Percentiles rank a stretch among this genome's conserved stretches.
phyloP scores from a whole-genome alignment of 2,113 vertebrate genomes.

The Hydrolagus affinis region DNA sequence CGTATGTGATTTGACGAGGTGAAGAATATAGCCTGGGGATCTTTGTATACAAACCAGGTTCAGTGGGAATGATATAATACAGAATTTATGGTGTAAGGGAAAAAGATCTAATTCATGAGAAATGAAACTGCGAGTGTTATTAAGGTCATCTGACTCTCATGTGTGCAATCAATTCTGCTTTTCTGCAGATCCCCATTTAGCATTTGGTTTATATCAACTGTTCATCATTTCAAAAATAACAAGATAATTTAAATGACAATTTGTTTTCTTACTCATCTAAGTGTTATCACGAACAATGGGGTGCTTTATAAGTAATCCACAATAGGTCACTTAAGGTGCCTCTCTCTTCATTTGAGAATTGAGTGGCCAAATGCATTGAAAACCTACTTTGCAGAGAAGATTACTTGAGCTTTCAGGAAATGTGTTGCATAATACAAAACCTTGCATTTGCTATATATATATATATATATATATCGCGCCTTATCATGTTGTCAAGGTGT shows the following conservation, averaged over 20 bases:
- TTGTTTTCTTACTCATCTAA: background rate
- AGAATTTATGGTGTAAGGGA: background rate
- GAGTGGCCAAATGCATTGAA: background rate
- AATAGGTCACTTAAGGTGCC: background rate
- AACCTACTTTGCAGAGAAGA: background rate
- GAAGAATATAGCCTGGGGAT: background rate
- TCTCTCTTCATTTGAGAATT: background rate
- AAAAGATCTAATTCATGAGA: background rate
- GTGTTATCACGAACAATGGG: background rate
- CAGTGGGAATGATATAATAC: background rate
- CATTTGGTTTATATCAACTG: background rate
- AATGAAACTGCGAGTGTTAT: background rate
- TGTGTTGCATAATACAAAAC: no score
- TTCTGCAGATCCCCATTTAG: background rate
- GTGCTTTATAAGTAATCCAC: background rate
- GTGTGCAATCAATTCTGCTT: background rate
- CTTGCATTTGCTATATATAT: no score
- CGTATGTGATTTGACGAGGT: no score
- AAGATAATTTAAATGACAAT: background rate
- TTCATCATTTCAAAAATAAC: conserved; percentile 19
- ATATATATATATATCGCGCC: no score
- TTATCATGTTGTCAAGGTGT: no score
- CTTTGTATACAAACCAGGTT: background rate
- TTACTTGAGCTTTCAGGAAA: background rate
- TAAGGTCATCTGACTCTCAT: background rate